Base-by-base conservation (phyloP, 2,797 vertebrate genomes). In the Mormyrops attenuatus region DNA sequence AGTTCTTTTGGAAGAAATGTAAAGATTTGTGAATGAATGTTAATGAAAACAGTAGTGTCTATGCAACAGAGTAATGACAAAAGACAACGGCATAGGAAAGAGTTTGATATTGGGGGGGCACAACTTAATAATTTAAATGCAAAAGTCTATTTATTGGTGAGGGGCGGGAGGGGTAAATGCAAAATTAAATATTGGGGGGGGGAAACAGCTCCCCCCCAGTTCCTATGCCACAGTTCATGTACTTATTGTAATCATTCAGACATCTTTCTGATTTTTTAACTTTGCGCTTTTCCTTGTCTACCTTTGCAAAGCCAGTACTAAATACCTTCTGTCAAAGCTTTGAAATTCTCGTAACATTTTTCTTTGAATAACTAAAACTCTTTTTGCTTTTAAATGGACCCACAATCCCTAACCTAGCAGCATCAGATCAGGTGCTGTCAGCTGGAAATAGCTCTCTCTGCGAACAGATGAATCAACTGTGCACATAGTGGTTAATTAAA, bases 401-500 rank as follows among this genome's bases (percentile, higher is more conserved):
- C 38, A 47, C 50, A 38, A 34, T 93, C 92, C 90, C 93, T 66
- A 84, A 22, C 57, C 93, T 92, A 92, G 92, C 55, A 50, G 88
- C 8, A 66, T 88, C 55, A 57, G 93, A 93, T 94, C 93, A 94
- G 94, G 93, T 87, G 92, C 92, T 34, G 84, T 66, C 20, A 53
- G 92, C 93, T 91, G 86, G 91, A 95, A 96, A 95, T 95, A 96
- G 95, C 93, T 85, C 89, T 88, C 47, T 85, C 90, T 63, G 88
- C 92, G 93, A 91, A 93, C 90, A 92, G 93, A 94, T 93, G 92
- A 95, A 95, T 95, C 93, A 92, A 95, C 91, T 92, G 92, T 84
- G 92, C 92, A 94, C 94, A 94, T 95, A 93, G 91, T 92, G 92
- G 93, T 95, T 96, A 95, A 96, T 96, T 95, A 96, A 96, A 96